These are phyloP conservation scores for Steinernema feltiae DNA, from an alignment of 1,140 invertebrate species.

Conservation along the genomic window DNA sequence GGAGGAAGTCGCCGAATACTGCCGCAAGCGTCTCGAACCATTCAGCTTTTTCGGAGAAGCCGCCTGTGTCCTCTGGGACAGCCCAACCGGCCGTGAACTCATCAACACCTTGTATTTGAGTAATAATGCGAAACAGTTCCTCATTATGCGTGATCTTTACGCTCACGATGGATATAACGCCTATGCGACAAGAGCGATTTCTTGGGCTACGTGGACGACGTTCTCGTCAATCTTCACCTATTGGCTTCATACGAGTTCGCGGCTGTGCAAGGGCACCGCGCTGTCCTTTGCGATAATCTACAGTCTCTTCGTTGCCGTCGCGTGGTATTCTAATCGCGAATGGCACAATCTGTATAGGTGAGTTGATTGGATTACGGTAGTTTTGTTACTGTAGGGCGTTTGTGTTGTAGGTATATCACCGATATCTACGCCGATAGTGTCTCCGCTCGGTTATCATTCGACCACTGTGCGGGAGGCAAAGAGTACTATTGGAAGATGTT, in stretches of 20 bases:
- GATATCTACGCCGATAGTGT: slow-evolving; percentile 38
- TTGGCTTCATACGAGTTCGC: slow-evolving; percentile 28
- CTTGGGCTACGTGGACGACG: slow-evolving; percentile 38
- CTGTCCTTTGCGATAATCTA: slow-evolving; percentile 29
- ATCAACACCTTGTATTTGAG: slow-evolving; percentile 18
- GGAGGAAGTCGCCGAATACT: slow-evolving; percentile 31
- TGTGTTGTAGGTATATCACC: slow-evolving; percentile 36
- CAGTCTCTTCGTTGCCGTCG: slow-evolving; percentile 18
- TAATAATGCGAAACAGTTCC: slow-evolving; percentile 30
- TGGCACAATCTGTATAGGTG: slow-evolving; percentile 37
- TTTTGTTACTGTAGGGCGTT: not conserved
- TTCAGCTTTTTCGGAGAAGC: slow-evolving; percentile 27
- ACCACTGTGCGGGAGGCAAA: slow-evolving; percentile 40
- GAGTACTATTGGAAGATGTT: slow-evolving; percentile 46
- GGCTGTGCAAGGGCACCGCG: slow-evolving; percentile 17
- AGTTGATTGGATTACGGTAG: not conserved
- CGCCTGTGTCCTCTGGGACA: slow-evolving; percentile 28
- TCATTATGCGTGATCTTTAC: slow-evolving; percentile 33
- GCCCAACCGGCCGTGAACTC: slow-evolving; percentile 17
- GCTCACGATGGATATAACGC: slow-evolving; percentile 33
- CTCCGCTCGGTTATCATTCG: slow-evolving; percentile 32
- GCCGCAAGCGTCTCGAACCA: slow-evolving; percentile 3
- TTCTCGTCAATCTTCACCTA: slow-evolving; percentile 40
- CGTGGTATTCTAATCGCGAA: slow-evolving; percentile 32
- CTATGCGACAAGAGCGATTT: slow-evolving; percentile 30